Conservation (phyloP, 2,888 invertebrate genomes). For the Coelogynopora nodosa region DNA sequence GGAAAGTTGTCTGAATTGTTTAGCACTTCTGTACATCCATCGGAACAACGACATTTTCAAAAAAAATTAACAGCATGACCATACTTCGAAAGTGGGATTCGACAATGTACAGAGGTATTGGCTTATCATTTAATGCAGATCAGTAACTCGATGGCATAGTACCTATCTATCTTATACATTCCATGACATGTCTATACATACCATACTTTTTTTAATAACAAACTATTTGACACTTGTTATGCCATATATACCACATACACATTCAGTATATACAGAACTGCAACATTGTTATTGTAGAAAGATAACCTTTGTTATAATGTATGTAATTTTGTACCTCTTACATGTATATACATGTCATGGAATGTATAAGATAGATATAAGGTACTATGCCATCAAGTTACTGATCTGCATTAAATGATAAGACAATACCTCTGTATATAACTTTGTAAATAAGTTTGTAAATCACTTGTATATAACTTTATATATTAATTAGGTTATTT, state of each 20-base stretch:
- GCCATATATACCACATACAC: too few species aligned
- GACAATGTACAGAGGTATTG: background rate
- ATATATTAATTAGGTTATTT: too few species aligned
- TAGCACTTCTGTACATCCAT: constrained; percentile 1
- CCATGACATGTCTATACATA: background rate
- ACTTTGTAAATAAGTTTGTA: too few species aligned
- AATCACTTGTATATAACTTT: too few species aligned
- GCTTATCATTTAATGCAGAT: background rate
- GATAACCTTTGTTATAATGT: background rate
- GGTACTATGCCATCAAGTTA: too few species aligned
- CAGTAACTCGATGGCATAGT: too few species aligned
- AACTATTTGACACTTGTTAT: background rate
- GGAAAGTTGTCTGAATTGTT: background rate
- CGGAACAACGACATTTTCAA: background rate
- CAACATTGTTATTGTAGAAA: background rate
- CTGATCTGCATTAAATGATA: too few species aligned
- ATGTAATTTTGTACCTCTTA: background rate
- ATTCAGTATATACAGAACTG: too few species aligned
- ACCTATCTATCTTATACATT: too few species aligned
- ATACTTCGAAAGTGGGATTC: constrained; percentile 7
- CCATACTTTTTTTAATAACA: background rate
- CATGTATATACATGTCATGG: too few species aligned
- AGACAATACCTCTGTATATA: too few species aligned
- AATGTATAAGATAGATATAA: too few species aligned
- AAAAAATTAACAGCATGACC: background rate